Conservation (phyloP, 2,797 vertebrate species). For the Clangula hyemalis region DNA sequence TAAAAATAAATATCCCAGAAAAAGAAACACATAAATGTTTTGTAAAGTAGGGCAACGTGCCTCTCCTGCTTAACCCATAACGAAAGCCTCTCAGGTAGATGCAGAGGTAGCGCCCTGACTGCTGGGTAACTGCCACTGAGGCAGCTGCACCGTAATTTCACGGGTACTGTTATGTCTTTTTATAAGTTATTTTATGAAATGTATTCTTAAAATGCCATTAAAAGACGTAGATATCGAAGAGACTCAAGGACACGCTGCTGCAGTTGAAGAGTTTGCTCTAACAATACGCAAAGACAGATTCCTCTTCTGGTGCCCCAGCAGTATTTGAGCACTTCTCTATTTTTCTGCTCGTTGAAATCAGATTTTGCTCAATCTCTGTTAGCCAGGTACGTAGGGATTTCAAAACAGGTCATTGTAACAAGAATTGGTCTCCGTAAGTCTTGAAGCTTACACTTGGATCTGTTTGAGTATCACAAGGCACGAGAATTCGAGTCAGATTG, state of each 20-base stretch:
- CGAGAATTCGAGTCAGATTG: background rate
- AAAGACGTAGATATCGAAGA: background rate
- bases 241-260: background rate
- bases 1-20: background rate
- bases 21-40: background rate
- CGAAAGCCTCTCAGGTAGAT: background rate
- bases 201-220: background rate
- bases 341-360: background rate
- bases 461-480: background rate
- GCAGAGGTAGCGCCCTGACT: background rate
- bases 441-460: background rate
- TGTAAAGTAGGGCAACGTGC: background rate
- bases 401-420: background rate
- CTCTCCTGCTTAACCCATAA: background rate
- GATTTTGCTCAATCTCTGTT: background rate
- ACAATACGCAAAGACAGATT: background rate
- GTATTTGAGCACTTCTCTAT: background rate
- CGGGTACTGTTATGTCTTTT: background rate
- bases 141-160: background rate
- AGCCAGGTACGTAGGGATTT: background rate
- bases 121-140: rapidly evolving
- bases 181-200: background rate
- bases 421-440: background rate
- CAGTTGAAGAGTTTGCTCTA: background rate
- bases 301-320: background rate